A percentile compares a stretch with the other conserved stretches of the same genome.
These are phyloP conservation scores for Struthio camelus DNA, from an alignment of 2,113 vertebrate genomes.

Conservation along the genomic window DNA sequence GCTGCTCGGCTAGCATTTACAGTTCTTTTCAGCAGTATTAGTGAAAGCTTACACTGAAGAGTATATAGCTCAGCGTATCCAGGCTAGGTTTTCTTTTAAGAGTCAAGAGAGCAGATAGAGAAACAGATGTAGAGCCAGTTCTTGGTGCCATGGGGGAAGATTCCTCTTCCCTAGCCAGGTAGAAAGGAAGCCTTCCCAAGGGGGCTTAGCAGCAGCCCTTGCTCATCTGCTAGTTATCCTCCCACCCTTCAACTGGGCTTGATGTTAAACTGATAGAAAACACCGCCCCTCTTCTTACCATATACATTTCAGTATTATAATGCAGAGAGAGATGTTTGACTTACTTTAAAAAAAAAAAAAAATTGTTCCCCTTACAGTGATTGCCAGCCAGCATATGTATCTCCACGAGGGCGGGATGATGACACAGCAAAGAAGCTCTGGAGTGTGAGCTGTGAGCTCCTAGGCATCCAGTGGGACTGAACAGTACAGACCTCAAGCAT, in stretches of 20 bases:
- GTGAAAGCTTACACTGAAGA: background rate
- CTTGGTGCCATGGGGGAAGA: background rate
- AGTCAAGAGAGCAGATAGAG: background rate
- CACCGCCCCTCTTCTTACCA: background rate
- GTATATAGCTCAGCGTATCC: background rate
- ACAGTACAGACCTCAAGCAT: background rate
- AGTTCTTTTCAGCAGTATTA: background rate
- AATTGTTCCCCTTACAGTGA: constrained; percentile 77
- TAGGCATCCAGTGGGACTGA: constrained; percentile 89
- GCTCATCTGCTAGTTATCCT: background rate
- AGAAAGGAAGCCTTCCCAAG: background rate
- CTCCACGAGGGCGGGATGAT: constrained; percentile 84
- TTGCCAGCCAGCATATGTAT: constrained; percentile 85
- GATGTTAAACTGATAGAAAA: background rate
- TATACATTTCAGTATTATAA: background rate
- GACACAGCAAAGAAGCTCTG: constrained; percentile 87
- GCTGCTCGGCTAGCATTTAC: background rate
- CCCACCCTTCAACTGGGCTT: background rate
- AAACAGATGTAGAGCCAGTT: background rate
- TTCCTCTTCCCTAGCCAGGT: background rate
- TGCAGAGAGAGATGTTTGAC: background rate
- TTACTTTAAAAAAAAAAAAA: background rate
- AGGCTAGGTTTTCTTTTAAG: background rate
- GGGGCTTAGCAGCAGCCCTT: background rate
- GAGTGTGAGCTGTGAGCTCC: constrained; percentile 89